These are phyloP conservation scores for Steinernema hermaphroditum DNA, from an alignment of 2,888 invertebrate genomes.

Conservation along the genomic window DNA sequence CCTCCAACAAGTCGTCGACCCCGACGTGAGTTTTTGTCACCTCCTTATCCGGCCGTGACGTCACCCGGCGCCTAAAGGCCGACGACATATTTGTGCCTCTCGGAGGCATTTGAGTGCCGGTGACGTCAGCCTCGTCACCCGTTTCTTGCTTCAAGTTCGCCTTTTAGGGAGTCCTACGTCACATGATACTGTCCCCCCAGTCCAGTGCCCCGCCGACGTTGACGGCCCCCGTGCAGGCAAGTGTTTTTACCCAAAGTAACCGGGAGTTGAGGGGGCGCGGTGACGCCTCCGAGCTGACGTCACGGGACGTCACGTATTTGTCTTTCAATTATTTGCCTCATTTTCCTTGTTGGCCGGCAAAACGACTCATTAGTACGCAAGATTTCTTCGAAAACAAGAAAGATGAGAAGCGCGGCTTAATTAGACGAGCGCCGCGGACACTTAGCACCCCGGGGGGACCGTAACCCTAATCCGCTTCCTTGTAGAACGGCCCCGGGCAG, in stretches of 20 bases:
- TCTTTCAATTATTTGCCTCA: slow-evolving; percentile 9
- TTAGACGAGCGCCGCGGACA: not conserved
- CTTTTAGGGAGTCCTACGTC: slow-evolving; percentile 7
- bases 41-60: not conserved
- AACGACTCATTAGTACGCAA: not conserved
- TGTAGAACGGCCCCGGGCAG: not conserved
- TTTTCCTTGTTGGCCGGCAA: not conserved
- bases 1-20: slow-evolving; percentile 88
- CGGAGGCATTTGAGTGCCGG: not conserved
- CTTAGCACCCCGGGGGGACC: not conserved
- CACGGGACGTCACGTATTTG: slow-evolving; percentile 7
- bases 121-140: slow-evolving; percentile 1
- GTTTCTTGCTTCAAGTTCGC: not conserved
- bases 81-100: too few species aligned
- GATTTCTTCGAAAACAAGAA: slow-evolving; percentile 17
- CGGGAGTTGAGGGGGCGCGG: slow-evolving; percentile 13
- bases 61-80: too few species aligned
- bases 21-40: not conserved
- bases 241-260: not conserved
- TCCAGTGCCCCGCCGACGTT: not conserved
- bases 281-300: not conserved
- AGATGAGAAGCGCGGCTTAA: not conserved
- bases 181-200: slow-evolving; percentile 3
- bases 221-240: not conserved
- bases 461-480: too few species aligned